Evolutionary conservation across 1,140 invertebrate species (phyloP).

Genomic region (Ceratina australensis): DNA sequence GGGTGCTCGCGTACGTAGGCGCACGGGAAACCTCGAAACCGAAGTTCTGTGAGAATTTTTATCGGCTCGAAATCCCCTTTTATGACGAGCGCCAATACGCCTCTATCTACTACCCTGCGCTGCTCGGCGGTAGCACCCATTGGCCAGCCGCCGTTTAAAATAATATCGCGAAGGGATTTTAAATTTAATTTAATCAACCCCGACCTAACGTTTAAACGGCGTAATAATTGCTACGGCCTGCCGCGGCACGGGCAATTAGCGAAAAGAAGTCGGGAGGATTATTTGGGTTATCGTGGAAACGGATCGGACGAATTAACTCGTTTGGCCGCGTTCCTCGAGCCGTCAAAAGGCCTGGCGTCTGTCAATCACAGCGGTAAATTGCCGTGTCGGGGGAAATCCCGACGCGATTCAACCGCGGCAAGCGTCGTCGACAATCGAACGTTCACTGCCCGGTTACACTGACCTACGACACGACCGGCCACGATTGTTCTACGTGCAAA

Average conservation of each 20-base stretch:
- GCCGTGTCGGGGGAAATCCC: constrained; percentile 38
- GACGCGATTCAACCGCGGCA: constrained; percentile 25
- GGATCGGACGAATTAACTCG: constrained; percentile 39
- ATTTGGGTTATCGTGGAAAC: constrained; percentile 33
- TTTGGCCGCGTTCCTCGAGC: constrained; percentile 12
- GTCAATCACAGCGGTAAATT: constrained; percentile 59
- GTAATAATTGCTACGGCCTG: constrained; percentile 22
- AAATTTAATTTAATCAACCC: constrained; percentile 39
- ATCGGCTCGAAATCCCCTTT: constrained; percentile 33
- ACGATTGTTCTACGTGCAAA: constrained; percentile 6
- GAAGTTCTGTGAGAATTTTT: constrained; percentile 33
- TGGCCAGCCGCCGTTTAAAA: constrained; percentile 23
- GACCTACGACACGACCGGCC: constrained; percentile 48
- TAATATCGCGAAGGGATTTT: constrained; percentile 31
- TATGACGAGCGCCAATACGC: not conserved
- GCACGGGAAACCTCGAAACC: not conserved
- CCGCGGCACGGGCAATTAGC: constrained; percentile 9
- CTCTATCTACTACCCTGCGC: not conserved
- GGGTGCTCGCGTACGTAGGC: not conserved
- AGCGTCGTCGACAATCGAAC: constrained; percentile 41
- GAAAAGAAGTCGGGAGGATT: not conserved
- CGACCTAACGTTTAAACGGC: constrained; percentile 13
- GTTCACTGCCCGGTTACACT: constrained; percentile 1
- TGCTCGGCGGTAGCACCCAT: not conserved
- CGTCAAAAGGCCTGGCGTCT: constrained; percentile 45